phyloP scores from a whole-genome alignment of 2,113 vertebrate species.

The Lanius ludovicianus region DNA sequence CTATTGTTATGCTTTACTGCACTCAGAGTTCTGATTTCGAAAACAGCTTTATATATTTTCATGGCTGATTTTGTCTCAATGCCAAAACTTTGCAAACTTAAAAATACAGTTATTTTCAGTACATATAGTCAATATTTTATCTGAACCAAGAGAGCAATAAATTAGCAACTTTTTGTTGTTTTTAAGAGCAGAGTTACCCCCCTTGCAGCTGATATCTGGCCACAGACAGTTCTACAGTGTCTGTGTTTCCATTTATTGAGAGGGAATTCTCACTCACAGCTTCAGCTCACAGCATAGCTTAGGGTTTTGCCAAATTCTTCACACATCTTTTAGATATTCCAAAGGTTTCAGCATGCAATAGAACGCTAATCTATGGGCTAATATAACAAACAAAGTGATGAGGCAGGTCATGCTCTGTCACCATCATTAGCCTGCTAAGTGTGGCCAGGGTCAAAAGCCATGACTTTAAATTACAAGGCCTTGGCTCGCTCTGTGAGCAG shows the following conservation, averaged over 20 bases:
- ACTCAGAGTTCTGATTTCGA: background rate
- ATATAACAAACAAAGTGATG: background rate
- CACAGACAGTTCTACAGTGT: background rate
- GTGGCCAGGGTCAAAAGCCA: background rate
- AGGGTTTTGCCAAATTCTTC: background rate
- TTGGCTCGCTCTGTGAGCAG: background rate
- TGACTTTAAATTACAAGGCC: background rate
- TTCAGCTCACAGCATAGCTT: background rate
- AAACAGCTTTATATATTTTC: background rate
- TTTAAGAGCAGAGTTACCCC: background rate
- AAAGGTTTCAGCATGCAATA: background rate
- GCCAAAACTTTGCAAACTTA: background rate
- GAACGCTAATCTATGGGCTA: background rate
- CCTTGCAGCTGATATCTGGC: background rate
- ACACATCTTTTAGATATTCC: background rate
- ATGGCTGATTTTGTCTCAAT: background rate
- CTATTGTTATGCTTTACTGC: background rate
- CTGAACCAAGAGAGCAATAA: background rate
- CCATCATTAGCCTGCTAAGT: background rate
- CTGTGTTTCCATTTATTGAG: background rate
- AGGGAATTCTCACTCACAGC: background rate
- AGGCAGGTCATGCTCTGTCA: background rate
- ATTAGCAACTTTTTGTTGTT: background rate
- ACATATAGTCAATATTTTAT: background rate
- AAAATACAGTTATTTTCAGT: background rate